Evolutionary conservation across 2,113 vertebrate genomes (phyloP), one percentile per base, ranked within the genome.

Genomic region (Hoplias malabaricus): DNA sequence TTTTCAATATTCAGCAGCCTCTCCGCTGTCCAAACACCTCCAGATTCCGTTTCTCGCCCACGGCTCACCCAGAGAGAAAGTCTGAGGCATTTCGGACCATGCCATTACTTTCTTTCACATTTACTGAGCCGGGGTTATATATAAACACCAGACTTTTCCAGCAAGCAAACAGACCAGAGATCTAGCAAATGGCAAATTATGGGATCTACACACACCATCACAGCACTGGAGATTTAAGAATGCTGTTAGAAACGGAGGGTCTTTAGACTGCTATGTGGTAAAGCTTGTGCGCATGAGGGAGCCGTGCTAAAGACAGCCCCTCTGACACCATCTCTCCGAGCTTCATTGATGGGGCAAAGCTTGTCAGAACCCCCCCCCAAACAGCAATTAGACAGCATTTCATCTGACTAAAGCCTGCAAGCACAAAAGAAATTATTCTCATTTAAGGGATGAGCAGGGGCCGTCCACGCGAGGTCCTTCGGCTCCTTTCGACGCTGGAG

Each of bases 351-450:
- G 38, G 59, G 53, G n/a, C 6, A 19, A 38, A 48, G 54, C 50
- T 73, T 42, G 27, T 84, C 82, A 79, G 82, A 85, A 86, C 87
- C 82, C 84, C 78, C 57, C 69, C n/a, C n/a, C n/a, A 65, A 85
- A 80, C 80, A 72, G 72, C 86, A 81, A 89, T 91, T 88, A 87
- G 73, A 87, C 85, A 88, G 76, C 78, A 82, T 87, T 84, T 81
- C 77, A 50, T 78, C 87, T 84, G 80, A 88, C 83, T 85, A 89
- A 89, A 83, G 78, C 82, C 33, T 54, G 61, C 11, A 2, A 25
- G 78, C 43, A 84, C 86, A 88, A 90, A 89, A 87, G 81, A 82
- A 77, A 77, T 87, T 84, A 77, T 82, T 90, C 77, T 89, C 84
- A 82, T 78, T 71, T 67, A 56, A 56, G 86, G 84, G 40, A 19